Evolutionary conservation across 2,113 vertebrate genomes (phyloP).

Genomic region (Heterochromis multidens): DNA sequence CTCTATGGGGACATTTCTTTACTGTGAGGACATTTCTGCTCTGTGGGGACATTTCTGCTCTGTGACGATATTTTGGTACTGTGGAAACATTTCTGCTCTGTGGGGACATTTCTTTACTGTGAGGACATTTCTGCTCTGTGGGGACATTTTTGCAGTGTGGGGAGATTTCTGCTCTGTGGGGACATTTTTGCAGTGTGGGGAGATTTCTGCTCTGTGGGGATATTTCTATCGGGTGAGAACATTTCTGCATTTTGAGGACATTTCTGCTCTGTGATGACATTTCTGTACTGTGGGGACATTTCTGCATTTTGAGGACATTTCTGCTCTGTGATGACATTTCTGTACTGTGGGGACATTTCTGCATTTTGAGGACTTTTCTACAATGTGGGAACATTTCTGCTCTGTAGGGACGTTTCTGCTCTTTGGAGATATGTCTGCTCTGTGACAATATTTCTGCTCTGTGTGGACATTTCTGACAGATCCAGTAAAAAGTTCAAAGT

Average conservation of each 20-base stretch:
- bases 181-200: not conserved
- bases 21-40: not conserved
- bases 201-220: not conserved
- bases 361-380: not conserved
- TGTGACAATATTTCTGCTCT: not conserved
- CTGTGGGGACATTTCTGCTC: too few relatives aligned
- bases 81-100: too few relatives aligned
- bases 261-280: not conserved
- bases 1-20: not conserved
- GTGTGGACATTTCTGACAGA: not conserved
- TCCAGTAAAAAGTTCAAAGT: not conserved
- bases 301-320: not conserved
- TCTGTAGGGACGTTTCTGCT: not conserved
- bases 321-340: not conserved
- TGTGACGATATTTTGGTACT: too few relatives aligned
- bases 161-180: not conserved
- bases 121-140: too few relatives aligned
- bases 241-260: rapidly evolving
- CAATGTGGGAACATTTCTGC: not conserved
- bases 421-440: not conserved
- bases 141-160: not conserved
- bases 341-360: not conserved
- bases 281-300: not conserved
- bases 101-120: too few relatives aligned
- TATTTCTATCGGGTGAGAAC: not conserved